Conservation (phyloP, 1,140 invertebrate genomes). For the Halictus rubicundus region DNA sequence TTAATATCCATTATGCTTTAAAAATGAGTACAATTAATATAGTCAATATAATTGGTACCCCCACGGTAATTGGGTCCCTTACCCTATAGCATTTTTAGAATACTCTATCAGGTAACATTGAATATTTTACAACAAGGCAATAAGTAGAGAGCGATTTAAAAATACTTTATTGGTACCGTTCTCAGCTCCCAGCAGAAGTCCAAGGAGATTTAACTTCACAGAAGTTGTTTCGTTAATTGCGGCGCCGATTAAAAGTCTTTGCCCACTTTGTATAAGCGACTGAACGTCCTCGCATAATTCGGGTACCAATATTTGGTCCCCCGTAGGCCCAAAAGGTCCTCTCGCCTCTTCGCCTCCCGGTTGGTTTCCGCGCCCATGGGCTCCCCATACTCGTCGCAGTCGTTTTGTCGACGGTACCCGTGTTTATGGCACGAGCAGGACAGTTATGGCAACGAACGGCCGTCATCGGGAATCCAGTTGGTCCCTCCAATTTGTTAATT, state of each 20-base stretch:
- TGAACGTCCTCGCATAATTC: not conserved
- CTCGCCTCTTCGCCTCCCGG: not conserved
- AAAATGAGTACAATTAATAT: no score
- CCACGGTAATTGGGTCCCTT: no score
- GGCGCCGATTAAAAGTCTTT: not conserved
- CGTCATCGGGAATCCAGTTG: conserved; percentile 60
- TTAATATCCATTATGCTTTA: no score
- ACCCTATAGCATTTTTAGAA: no score
- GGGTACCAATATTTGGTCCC: not conserved
- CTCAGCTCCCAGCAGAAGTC: not conserved
- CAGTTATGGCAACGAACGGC: conserved; percentile 72
- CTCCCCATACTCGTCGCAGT: not conserved
- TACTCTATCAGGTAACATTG: no score
- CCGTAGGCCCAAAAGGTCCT: not conserved
- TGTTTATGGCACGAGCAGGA: conserved; percentile 67
- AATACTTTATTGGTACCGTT: not conserved
- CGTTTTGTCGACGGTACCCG: conserved; percentile 29
- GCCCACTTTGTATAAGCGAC: not conserved
- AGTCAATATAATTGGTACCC: no score
- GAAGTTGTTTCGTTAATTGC: not conserved
- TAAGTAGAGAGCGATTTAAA: no score
- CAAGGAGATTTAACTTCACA: not conserved
- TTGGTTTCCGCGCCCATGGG: not conserved
- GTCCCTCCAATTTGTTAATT: conserved; percentile 74
- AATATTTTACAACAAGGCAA: no score